phyloP scores from a whole-genome alignment of 1,140 invertebrate genomes.

The Leptestheria dahalacensis region DNA sequence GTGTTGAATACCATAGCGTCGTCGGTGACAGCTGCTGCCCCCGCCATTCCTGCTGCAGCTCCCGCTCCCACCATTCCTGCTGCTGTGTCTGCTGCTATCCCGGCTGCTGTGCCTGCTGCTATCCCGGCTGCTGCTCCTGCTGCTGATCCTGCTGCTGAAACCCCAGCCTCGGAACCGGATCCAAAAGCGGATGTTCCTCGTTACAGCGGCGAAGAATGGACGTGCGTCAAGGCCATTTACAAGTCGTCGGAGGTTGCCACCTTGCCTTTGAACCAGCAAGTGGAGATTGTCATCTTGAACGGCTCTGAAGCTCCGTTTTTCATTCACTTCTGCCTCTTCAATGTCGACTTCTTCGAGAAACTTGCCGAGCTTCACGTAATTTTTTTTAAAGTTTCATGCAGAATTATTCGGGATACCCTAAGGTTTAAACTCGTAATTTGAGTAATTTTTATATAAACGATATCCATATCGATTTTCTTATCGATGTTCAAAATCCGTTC shows the following conservation, averaged over 20 bases:
- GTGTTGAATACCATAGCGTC: neutral
- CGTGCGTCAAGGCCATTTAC: neutral
- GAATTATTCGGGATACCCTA: too few species aligned
- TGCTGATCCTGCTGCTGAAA: neutral
- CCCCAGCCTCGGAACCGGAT: neutral
- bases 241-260: neutral
- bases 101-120: neutral
- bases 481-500: neutral
- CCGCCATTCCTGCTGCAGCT: neutral
- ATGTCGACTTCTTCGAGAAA: too few species aligned
- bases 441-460: too few species aligned
- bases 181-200: neutral
- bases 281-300: neutral
- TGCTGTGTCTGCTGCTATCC: neutral
- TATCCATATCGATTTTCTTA: too few species aligned
- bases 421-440: too few species aligned
- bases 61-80: neutral
- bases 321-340: neutral
- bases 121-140: neutral
- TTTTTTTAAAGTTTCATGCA: too few species aligned
- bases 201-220: neutral
- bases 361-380: too few species aligned
- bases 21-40: neutral
- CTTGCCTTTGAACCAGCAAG: neutral
- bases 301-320: neutral